Evolutionary conservation across 92 coral and sea anemone genomes (phyloP).

Genomic region (Epizoanthus ramosus): DNA sequence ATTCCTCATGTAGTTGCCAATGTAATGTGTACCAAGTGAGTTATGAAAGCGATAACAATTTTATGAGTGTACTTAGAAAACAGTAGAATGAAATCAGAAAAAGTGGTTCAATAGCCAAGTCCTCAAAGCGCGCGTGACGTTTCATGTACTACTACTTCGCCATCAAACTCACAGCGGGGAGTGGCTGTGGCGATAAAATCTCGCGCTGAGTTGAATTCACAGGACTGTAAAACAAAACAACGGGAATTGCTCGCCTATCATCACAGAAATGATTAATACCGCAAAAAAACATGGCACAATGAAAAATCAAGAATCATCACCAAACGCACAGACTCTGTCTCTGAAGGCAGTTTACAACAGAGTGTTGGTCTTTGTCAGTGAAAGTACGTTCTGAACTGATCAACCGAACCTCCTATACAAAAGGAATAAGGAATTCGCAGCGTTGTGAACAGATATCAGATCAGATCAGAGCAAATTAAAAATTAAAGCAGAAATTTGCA

Average conservation of each 20-base stretch:
- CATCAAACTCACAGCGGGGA: constrained; percentile 21
- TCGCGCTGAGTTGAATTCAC: constrained; percentile 23
- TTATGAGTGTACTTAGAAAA: constrained; percentile 14
- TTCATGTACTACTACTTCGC: no score
- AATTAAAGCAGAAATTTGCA: constrained; percentile 29
- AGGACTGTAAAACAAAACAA: constrained; percentile 26
- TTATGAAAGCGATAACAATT: neutral
- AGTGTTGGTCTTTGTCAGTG: neutral
- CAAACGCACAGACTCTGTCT: neutral
- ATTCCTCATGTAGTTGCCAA: constrained; percentile 33
- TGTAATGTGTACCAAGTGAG: neutral
- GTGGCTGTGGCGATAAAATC: constrained; percentile 1
- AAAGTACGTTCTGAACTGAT: neutral
- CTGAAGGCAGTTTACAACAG: neutral
- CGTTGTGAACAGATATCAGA: neutral
- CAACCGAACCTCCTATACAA: no score
- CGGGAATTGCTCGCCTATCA: neutral
- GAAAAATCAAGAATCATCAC: neutral
- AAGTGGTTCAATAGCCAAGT: neutral
- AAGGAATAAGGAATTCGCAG: neutral
- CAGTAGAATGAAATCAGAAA: constrained; percentile 2
- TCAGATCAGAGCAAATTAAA: constrained; percentile 30
- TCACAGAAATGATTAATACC: neutral
- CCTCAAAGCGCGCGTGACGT: no score
- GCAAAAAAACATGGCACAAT: neutral